Evolutionary conservation across 2,113 vertebrate species (phyloP).

Genomic region (Pithys albifrons): DNA sequence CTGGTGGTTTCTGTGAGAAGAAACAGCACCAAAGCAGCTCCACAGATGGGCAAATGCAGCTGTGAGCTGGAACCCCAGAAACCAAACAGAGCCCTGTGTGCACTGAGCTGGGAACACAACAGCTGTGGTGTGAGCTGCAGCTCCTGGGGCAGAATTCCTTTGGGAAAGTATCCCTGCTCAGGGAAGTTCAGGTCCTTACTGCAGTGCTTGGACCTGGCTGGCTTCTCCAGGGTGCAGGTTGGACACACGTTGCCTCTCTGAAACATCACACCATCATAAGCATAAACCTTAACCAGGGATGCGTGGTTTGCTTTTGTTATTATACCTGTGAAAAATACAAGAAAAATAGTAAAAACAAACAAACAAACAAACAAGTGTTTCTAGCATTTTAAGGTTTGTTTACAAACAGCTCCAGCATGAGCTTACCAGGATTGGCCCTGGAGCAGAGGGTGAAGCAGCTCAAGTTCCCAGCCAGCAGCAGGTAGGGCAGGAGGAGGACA

Average conservation of each 20-base stretch:
- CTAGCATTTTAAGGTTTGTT: background rate
- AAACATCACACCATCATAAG: conserved; percentile 85
- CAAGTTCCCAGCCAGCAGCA: conserved; percentile 80
- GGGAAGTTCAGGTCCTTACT: conserved; percentile 72
- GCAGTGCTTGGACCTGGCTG: conserved; percentile 95
- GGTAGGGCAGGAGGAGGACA: conserved; percentile 84
- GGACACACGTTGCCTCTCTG: conserved; percentile 77
- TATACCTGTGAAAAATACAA: conserved; percentile 73
- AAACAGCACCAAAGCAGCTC: background rate
- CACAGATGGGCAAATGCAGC: background rate
- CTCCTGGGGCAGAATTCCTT: background rate
- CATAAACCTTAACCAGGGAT: conserved; percentile 76
- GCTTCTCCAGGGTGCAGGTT: conserved; percentile 85
- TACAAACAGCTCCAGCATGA: background rate
- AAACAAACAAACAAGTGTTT: background rate
- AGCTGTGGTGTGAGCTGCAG: background rate
- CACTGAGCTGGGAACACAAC: background rate
- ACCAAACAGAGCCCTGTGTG: background rate
- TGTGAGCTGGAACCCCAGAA: background rate
- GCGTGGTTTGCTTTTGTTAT: conserved; percentile 83
- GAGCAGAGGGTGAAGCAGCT: conserved; percentile 85
- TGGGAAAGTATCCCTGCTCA: background rate
- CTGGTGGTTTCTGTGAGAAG: background rate
- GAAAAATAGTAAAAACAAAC: background rate
- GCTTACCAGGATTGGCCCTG: conserved; percentile 84